These are phyloP conservation scores for Coleophora flavipennella DNA, from an alignment of 2,888 invertebrate species.

Conservation along the genomic window DNA sequence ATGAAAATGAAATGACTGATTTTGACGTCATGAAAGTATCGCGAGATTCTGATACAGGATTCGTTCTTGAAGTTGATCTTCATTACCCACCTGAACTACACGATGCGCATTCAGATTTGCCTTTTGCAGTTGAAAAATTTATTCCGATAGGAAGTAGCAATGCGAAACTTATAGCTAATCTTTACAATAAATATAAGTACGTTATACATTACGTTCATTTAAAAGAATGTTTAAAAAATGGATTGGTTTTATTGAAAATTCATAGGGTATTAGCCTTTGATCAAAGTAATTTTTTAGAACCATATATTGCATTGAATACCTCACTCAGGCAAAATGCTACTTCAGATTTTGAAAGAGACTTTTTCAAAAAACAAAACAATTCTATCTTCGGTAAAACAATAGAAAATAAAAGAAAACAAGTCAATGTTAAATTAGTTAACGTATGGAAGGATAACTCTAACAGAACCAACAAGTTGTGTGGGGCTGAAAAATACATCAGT, in stretches of 20 bases:
- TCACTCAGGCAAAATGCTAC: neutral
- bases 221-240: constrained; percentile 22
- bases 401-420: constrained; percentile 6
- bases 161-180: constrained; percentile 10
- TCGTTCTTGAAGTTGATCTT: constrained; percentile 10
- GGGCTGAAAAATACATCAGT: constrained; percentile 4
- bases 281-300: constrained; percentile 25
- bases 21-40: neutral
- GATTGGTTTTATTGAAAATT: constrained; percentile 19
- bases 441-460: constrained; percentile 6
- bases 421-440: constrained; percentile 5
- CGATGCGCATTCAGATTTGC: constrained; percentile 9
- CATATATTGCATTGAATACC: constrained; percentile 17
- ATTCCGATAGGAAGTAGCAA: constrained; percentile 7
- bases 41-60: constrained; percentile 2
- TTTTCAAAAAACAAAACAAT: constrained; percentile 6
- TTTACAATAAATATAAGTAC: constrained; percentile 22
- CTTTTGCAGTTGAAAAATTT: constrained; percentile 10
- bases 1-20: neutral
- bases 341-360: neutral
- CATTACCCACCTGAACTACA: constrained; percentile 8
- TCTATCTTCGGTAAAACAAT: constrained; percentile 9
- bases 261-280: constrained; percentile 22
- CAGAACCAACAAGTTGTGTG: constrained; percentile 5
- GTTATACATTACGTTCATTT: constrained; percentile 25